Percentiles rank a stretch among this genome's conserved stretches.
phyloP scores from a whole-genome alignment of 2,113 vertebrate species.

The Sciurus niger region DNA sequence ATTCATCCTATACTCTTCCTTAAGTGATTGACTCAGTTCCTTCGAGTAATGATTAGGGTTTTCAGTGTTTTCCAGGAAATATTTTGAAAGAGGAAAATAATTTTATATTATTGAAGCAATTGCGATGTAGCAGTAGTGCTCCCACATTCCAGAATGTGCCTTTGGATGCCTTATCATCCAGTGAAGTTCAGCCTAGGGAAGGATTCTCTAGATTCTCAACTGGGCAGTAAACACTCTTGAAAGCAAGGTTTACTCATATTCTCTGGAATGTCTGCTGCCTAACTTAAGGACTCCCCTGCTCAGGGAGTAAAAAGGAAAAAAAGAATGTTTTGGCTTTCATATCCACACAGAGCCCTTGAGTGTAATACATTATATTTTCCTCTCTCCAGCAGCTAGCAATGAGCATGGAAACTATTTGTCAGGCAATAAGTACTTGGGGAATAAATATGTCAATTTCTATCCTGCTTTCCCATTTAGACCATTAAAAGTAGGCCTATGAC shows the following conservation, averaged over 20 bases:
- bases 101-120: background rate
- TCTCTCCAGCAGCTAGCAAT: background rate
- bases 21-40: background rate
- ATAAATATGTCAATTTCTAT: slow-evolving; percentile 4
- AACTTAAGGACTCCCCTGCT: background rate
- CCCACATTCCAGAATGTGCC: background rate
- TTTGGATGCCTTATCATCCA: background rate
- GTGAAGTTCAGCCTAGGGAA: background rate
- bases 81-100: background rate
- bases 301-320: background rate
- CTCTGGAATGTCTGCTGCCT: too few species aligned
- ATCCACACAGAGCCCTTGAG: background rate
- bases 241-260: background rate
- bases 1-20: background rate
- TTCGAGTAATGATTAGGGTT: background rate
- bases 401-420: background rate
- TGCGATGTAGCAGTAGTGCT: background rate
- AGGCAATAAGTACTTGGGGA: background rate
- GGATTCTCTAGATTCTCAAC: background rate
- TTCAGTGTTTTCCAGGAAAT: slow-evolving; percentile 20
- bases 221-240: background rate
- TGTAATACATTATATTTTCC: background rate
- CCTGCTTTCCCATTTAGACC: background rate
- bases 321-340: background rate
- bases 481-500: background rate